Conservation (phyloP, 1,140 invertebrate genomes). For the Oncopeltus fasciatus region DNA sequence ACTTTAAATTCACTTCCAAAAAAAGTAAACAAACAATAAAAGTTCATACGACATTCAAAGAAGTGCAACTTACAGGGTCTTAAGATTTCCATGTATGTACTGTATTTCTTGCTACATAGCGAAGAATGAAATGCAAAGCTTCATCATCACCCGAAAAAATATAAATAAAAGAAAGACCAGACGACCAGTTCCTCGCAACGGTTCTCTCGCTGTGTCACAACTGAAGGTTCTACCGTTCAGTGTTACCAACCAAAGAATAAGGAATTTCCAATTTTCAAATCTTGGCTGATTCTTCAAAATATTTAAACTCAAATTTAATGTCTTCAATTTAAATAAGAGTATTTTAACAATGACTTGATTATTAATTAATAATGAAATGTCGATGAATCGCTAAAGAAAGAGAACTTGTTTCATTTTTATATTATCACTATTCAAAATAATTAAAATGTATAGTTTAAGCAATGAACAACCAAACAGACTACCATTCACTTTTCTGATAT, state of each 20-base stretch:
- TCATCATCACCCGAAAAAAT: neutral
- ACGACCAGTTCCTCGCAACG: neutral
- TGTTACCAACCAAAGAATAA: neutral
- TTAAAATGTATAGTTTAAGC: too few relatives aligned
- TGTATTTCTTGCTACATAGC: neutral
- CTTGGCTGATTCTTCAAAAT: too few relatives aligned
- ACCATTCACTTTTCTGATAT: too few relatives aligned
- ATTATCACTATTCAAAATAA: too few relatives aligned
- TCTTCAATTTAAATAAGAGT: too few relatives aligned
- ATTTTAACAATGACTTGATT: too few relatives aligned
- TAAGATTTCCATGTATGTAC: constrained; percentile 13
- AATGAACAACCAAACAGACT: too few relatives aligned
- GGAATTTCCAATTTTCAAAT: too few relatives aligned
- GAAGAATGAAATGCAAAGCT: neutral
- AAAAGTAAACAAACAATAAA: neutral
- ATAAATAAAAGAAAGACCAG: neutral
- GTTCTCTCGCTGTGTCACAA: constrained; percentile 2
- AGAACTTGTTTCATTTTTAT: too few relatives aligned
- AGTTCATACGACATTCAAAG: neutral
- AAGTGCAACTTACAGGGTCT: constrained; percentile 5
- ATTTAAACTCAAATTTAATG: too few relatives aligned
- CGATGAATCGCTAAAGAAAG: too few relatives aligned
- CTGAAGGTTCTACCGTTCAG: constrained; percentile 1
- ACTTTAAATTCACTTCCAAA: neutral
- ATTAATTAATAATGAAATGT: too few relatives aligned